Conservation (phyloP, 1,140 invertebrate genomes). For the Zophobas atratus region DNA sequence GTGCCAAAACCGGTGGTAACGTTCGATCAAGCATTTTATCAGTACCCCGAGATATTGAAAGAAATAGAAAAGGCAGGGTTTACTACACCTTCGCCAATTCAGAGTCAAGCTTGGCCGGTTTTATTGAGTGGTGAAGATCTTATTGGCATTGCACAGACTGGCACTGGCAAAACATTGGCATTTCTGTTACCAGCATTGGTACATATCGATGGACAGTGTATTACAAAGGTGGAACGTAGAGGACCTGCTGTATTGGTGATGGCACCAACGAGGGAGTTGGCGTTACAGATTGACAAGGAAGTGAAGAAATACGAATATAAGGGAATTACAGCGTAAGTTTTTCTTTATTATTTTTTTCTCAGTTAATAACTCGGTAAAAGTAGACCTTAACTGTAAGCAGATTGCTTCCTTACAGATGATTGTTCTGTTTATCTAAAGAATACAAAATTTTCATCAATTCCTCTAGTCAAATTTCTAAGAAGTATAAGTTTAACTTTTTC, state of each 20-base stretch:
- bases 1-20: slow-evolving; percentile 89
- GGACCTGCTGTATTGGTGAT: slow-evolving; percentile 91
- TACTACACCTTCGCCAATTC: slow-evolving; percentile 90
- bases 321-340: slow-evolving; percentile 83
- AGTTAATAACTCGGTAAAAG: too few relatives aligned
- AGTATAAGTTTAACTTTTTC: too few relatives aligned
- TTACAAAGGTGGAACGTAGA: slow-evolving; percentile 76
- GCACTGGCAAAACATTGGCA: slow-evolving; percentile 93
- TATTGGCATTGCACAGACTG: slow-evolving; percentile 95
- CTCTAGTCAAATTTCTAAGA: too few relatives aligned
- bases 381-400: too few relatives aligned
- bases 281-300: slow-evolving; percentile 92
- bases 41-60: slow-evolving; percentile 86
- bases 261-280: slow-evolving; percentile 92
- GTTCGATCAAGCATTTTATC: slow-evolving; percentile 88
- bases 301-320: slow-evolving; percentile 89
- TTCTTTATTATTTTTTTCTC: too few relatives aligned
- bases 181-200: slow-evolving; percentile 90
- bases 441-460: too few relatives aligned
- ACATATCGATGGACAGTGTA: slow-evolving; percentile 73
- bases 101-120: slow-evolving; percentile 92
- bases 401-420: too few relatives aligned
- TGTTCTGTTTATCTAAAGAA: too few relatives aligned
- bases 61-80: slow-evolving; percentile 90
- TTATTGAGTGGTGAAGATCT: slow-evolving; percentile 88